Evolutionary conservation across 2,113 vertebrate genomes (phyloP).

Genomic region (Megaceryle torquata): DNA sequence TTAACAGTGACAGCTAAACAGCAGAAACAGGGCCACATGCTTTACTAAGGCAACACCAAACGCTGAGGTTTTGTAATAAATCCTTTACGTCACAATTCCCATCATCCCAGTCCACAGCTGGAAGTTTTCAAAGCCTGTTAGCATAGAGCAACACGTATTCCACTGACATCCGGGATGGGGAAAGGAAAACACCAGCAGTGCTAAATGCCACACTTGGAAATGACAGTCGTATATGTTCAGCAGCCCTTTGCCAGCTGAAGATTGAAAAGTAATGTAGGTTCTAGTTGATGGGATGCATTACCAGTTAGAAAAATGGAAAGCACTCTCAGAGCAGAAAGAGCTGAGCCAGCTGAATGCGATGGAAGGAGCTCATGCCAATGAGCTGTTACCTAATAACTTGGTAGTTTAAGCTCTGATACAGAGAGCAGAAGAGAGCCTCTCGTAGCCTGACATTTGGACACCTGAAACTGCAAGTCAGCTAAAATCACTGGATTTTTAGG

Average conservation of each 20-base stretch:
- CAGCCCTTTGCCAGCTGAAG: background rate
- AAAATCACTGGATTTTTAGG: background rate
- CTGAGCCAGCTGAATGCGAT: fast-evolving
- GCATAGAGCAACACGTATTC: background rate
- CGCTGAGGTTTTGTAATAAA: background rate
- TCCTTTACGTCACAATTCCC: background rate
- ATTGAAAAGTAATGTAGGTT: background rate
- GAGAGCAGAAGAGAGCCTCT: background rate
- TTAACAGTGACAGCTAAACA: background rate
- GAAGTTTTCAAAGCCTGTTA: background rate
- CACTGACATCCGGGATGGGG: background rate
- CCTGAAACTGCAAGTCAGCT: background rate
- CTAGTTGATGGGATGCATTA: background rate
- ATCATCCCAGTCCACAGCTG: background rate
- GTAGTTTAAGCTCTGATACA: background rate
- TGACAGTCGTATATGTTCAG: background rate
- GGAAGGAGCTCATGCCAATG: background rate
- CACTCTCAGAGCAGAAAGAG: background rate
- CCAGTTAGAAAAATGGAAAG: background rate
- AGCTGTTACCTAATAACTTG: background rate
- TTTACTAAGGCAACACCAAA: background rate
- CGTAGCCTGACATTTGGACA: background rate
- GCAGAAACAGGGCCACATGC: background rate
- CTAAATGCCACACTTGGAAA: background rate
- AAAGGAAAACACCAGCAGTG: background rate